Percentiles rank a stretch among this genome's conserved stretches.
Conservation (phyloP, 2,888 invertebrate genomes). For the Cartodere bifasciata region DNA sequence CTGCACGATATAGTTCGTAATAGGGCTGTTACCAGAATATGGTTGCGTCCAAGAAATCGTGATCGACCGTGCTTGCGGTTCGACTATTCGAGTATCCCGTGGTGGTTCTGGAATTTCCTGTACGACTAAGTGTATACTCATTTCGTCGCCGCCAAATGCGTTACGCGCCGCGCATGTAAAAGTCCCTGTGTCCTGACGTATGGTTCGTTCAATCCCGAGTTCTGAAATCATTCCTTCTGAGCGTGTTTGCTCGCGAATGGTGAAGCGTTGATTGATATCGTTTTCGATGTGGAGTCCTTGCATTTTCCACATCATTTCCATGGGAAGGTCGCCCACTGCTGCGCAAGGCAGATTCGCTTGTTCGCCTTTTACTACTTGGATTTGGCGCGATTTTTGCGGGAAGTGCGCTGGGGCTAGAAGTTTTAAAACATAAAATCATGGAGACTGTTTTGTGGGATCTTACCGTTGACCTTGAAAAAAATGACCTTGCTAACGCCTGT, state of each 20-base stretch:
- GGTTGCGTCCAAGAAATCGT: slow-evolving; percentile 84
- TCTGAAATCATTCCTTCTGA: slow-evolving; percentile 77
- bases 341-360: slow-evolving; percentile 77
- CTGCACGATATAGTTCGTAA: slow-evolving; percentile 79
- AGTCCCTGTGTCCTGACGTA: slow-evolving; percentile 78
- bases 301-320: slow-evolving; percentile 74
- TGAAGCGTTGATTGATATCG: slow-evolving; percentile 63
- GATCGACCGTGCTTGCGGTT: slow-evolving; percentile 71
- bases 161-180: slow-evolving; percentile 82
- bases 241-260: slow-evolving; percentile 61
- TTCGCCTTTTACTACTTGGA: slow-evolving; percentile 70
- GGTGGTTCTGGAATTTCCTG: slow-evolving; percentile 88
- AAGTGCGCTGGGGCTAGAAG: slow-evolving; percentile 70
- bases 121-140: slow-evolving; percentile 80
- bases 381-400: slow-evolving; percentile 68
- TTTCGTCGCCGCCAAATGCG: slow-evolving; percentile 80
- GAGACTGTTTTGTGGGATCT: slow-evolving; percentile 26
- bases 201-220: slow-evolving; percentile 71
- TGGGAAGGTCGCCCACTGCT: slow-evolving; percentile 76
- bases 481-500: slow-evolving; percentile 86
- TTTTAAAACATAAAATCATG: slow-evolving; percentile 2
- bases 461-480: slow-evolving; percentile 80
- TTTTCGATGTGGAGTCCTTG: slow-evolving; percentile 63
- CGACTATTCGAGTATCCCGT: slow-evolving; percentile 70
- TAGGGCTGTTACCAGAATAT: slow-evolving; percentile 79